phyloP scores from a whole-genome alignment of 2,888 invertebrate genomes.

The Patella caerulea region DNA sequence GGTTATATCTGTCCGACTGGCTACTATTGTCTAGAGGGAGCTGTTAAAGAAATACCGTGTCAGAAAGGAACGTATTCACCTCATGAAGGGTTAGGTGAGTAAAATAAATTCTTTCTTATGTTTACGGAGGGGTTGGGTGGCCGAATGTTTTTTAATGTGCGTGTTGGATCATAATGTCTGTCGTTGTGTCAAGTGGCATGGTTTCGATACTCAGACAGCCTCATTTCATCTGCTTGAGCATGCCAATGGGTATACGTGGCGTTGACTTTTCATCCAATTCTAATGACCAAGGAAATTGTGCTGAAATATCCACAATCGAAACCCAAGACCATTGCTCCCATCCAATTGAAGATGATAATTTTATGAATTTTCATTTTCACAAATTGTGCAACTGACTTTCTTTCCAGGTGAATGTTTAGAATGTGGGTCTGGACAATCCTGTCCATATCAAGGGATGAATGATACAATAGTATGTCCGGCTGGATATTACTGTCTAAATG shows the following conservation, averaged over 20 bases:
- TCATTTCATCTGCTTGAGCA: too few species aligned
- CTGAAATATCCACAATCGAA: not conserved
- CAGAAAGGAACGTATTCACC: constrained; percentile 58
- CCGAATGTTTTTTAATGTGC: too few species aligned
- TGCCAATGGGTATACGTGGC: too few species aligned
- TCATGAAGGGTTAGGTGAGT: constrained; percentile 47
- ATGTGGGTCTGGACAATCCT: constrained; percentile 64
- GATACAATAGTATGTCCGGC: constrained; percentile 60
- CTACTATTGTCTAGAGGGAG: constrained; percentile 64
- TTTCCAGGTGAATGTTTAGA: constrained; percentile 50
- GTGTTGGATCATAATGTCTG: too few species aligned
- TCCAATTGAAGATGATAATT: not conserved
- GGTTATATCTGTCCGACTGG: constrained; percentile 68
- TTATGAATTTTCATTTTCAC: not conserved
- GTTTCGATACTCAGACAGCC: too few species aligned
- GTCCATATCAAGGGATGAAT: constrained; percentile 65
- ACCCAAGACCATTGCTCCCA: not conserved
- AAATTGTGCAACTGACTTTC: not conserved
- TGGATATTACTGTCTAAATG: constrained; percentile 66
- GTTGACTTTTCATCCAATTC: too few species aligned
- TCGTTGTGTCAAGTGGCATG: too few species aligned
- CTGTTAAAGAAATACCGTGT: constrained; percentile 55
- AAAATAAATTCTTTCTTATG: too few species aligned
- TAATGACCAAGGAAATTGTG: too few species aligned
- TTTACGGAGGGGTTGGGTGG: too few species aligned